Evolutionary conservation across 2,888 invertebrate genomes (phyloP).

Genomic region (Sclerodermus sp.): DNA sequence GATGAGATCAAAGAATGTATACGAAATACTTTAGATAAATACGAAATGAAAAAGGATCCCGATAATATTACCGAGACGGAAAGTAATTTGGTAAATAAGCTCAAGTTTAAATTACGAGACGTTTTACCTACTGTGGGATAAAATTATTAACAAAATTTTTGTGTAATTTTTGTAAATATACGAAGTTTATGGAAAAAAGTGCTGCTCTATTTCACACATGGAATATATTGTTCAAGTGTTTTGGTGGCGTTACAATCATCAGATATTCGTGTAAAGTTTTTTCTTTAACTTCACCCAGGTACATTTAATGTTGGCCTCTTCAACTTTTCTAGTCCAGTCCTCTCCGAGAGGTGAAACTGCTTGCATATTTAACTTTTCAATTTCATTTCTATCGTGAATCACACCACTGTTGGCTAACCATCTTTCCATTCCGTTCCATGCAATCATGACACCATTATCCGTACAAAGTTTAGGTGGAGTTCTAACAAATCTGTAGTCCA

Average conservation of each 20-base stretch:
- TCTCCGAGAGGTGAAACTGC: constrained; percentile 67
- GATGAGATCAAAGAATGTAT: constrained; percentile 65
- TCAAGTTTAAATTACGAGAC: constrained; percentile 38
- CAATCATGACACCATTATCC: constrained; percentile 99
- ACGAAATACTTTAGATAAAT: constrained; percentile 69
- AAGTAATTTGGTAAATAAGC: constrained; percentile 55
- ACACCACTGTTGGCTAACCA: constrained; percentile 61
- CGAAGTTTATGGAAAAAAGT: constrained; percentile 3
- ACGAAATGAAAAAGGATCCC: constrained; percentile 61
- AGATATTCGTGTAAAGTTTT: neutral
- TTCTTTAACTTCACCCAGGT: constrained; percentile 56
- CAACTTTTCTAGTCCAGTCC: constrained; percentile 64
- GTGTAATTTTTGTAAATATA: constrained; percentile 1
- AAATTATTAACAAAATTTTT: constrained; percentile 6
- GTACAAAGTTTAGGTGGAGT: constrained; percentile 88
- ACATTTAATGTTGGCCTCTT: constrained; percentile 62
- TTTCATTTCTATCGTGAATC: constrained; percentile 53
- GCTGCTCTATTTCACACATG: neutral
- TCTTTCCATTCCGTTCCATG: constrained; percentile 95
- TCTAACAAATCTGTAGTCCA: constrained; percentile 68
- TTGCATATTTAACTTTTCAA: constrained; percentile 65
- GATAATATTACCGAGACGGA: constrained; percentile 52
- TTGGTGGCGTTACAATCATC: neutral
- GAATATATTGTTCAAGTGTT: too few species aligned
- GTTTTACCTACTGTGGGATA: constrained; percentile 37